These are phyloP conservation scores for Andrena fulva DNA, from an alignment of 2,888 invertebrate genomes.

Conservation along the genomic window DNA sequence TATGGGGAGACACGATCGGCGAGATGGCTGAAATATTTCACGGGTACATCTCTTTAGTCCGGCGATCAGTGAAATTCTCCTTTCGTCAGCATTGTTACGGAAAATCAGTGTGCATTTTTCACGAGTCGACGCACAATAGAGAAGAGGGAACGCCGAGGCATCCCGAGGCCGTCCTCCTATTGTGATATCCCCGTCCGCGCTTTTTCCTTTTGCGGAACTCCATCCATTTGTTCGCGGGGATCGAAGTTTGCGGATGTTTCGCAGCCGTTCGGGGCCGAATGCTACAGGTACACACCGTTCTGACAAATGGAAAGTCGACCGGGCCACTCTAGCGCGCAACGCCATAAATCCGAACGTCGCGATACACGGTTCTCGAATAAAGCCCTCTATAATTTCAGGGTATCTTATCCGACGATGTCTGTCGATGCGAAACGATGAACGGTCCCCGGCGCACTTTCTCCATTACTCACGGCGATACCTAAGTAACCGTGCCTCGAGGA, in stretches of 20 bases:
- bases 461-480: conserved; percentile 29
- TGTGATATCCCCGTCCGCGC: conserved; percentile 71
- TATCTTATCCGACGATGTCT: conserved; percentile 65
- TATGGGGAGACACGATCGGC: conserved; percentile 28
- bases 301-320: conserved; percentile 73
- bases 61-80: conserved; percentile 70
- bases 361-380: conserved; percentile 68
- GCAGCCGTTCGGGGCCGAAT: conserved; percentile 62
- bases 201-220: conserved; percentile 69
- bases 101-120: conserved; percentile 75
- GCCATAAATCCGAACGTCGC: conserved; percentile 66
- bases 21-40: conserved; percentile 58
- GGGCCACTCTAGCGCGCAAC: conserved; percentile 46
- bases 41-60: conserved; percentile 63
- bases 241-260: conserved; percentile 73
- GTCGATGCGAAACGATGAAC: conserved; percentile 64
- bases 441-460: conserved; percentile 44
- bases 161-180: conserved; percentile 62
- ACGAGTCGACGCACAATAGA: conserved; percentile 72
- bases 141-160: conserved; percentile 58
- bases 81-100: conserved; percentile 75
- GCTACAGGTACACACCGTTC: conserved; percentile 68
- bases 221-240: conserved; percentile 72
- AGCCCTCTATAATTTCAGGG: conserved; percentile 63
- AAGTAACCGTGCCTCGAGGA: conserved; percentile 18